Percentiles rank a stretch among this genome's conserved stretches.
Evolutionary conservation across 2,113 vertebrate species (phyloP).

Genomic region (Mormoops blainvillei): DNA sequence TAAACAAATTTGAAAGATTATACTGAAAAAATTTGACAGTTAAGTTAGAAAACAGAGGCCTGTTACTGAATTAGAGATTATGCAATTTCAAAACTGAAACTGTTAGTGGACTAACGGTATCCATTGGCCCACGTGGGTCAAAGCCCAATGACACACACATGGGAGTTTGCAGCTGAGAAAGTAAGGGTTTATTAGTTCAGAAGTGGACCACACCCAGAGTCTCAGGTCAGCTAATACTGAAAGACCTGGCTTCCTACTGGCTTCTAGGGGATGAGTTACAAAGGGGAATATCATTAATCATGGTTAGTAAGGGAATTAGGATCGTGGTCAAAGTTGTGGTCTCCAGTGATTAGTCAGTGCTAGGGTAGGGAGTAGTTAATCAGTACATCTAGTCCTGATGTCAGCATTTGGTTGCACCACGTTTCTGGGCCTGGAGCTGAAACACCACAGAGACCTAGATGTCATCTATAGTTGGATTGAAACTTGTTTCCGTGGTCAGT

Average conservation of each 20-base stretch:
- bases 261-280: not conserved
- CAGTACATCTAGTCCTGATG: not conserved
- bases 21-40: too few species aligned
- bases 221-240: not conserved
- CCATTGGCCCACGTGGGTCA: not conserved
- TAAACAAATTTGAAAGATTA: not conserved
- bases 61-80: not conserved
- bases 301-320: not conserved
- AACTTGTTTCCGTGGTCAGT: not conserved
- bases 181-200: not conserved
- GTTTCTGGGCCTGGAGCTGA: not conserved
- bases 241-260: not conserved
- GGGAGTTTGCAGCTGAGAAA: not conserved
- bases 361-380: not conserved
- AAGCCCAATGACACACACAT: not conserved
- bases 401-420: not conserved
- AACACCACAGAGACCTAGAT: not conserved
- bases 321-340: not conserved
- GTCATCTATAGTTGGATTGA: not conserved
- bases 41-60: not conserved
- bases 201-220: not conserved
- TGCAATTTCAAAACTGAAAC: slow-evolving; percentile 26
- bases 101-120: not conserved
- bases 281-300: not conserved
- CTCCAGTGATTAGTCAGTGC: not conserved